A percentile compares a stretch with the other conserved stretches of the same genome.
Evolutionary conservation across 2,113 vertebrate genomes (phyloP).

Genomic region (Vidua chalybeata): DNA sequence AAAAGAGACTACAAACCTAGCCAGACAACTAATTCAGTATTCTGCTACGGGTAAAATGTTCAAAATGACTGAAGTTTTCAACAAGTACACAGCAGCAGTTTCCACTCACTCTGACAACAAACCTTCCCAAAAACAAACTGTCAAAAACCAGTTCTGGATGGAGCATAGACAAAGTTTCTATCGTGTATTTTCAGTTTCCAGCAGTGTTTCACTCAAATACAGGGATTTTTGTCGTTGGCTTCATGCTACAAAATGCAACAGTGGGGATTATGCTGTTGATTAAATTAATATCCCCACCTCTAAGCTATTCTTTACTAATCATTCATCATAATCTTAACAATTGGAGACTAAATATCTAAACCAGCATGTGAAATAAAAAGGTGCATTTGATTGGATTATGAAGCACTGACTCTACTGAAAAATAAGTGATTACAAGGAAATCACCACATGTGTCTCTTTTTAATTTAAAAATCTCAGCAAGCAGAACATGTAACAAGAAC

Average conservation of each 20-base stretch:
- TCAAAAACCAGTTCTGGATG: neutral
- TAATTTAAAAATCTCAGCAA: slow-evolving; percentile 22
- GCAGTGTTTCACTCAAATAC: neutral
- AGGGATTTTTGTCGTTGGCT: neutral
- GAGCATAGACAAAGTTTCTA: neutral
- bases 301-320: neutral
- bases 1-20: neutral
- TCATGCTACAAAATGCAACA: neutral
- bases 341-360: neutral
- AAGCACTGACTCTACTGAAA: neutral
- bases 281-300: neutral
- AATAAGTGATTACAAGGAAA: neutral
- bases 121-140: neutral
- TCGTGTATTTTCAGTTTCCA: neutral
- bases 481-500: neutral
- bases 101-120: neutral
- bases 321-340: neutral
- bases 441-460: neutral
- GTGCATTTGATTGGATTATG: neutral
- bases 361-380: neutral
- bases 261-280: neutral
- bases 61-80: neutral
- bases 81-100: neutral
- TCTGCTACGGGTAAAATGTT: neutral
- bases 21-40: neutral